Evolutionary conservation across 1,140 invertebrate genomes (phyloP), one percentile per base, ranked within the genome.

Genomic region (Leguminivora glycinivorella): DNA sequence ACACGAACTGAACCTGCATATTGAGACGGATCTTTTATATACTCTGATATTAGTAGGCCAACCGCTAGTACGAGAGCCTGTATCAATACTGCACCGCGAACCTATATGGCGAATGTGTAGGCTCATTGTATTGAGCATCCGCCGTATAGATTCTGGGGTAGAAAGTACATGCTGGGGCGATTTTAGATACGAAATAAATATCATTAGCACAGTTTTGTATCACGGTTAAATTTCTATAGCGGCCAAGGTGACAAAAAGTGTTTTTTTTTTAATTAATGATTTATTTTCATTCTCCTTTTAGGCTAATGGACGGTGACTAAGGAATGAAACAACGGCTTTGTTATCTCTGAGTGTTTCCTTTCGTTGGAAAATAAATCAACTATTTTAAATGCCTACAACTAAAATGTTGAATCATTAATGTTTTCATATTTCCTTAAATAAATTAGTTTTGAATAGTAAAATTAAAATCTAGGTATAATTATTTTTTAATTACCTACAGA

Each of bases 151-250:
- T 52, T 52, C 47, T 52, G 47, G 81, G 78, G 75, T 73, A 70
- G 77, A 75, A 80, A 81, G 74, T 73, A 76, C 73, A 83, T 77
- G 74, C 76, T 79, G 73, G 69, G 73, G 72, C 73, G 83, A 85
- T 85, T 85, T 88, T 83, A 84, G 82, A 83, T 81, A 79, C 74
- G 83, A 82, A 85, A 85, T 88, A 84, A 88, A 84, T 79, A 88
- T 88, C 85, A 72, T 88, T 90, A 89, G 75, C 88, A 84, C 80
- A 84, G 79, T 84, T 89, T 76, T 69, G 67, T 81, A 79, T 84
- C 82, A 83, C 83, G 87, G 87, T 88, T 78, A 83, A 63, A 58
- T 81, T 75, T 81, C 74, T 83, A 67, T 79, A 77, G 58, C 84
- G 83, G 81, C 83, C 84, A 87, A 88, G 85, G 87, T 81, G 80